Conservation (phyloP, 2,888 invertebrate genomes). For the Folsomia manolachei region DNA sequence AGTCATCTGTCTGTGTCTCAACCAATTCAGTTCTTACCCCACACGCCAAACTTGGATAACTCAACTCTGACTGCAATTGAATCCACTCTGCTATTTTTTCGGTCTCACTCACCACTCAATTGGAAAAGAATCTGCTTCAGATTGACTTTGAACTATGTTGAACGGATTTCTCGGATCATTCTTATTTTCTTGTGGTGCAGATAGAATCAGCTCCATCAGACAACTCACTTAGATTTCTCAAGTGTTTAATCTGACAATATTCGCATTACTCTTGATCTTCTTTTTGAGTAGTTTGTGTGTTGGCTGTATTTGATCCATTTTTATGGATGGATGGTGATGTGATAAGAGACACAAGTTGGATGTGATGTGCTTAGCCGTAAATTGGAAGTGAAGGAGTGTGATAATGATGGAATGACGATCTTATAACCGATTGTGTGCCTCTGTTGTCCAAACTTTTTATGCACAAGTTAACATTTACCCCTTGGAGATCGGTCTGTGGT, state of each 20-base stretch:
- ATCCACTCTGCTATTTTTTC: no score
- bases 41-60: not conserved
- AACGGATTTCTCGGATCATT: not conserved
- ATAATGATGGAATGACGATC: not conserved
- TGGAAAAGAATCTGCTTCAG: not conserved
- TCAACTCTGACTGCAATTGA: not conserved
- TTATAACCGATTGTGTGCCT: no score
- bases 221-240: not conserved
- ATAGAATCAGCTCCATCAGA: not conserved
- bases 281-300: not conserved
- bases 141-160: not conserved
- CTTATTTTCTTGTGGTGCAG: not conserved
- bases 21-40: not conserved
- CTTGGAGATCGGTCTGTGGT: not conserved
- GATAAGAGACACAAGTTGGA: not conserved
- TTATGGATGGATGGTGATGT: not conserved
- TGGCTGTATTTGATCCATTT: not conserved
- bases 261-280: not conserved
- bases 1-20: constrained; percentile 9
- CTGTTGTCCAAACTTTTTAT: no score
- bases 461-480: not conserved
- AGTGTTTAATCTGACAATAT: not conserved
- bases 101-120: no score
- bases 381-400: not conserved
- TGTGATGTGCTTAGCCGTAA: not conserved